Evolutionary conservation across 2,888 invertebrate species (phyloP).

Genomic region (Coleophora deauratella): DNA sequence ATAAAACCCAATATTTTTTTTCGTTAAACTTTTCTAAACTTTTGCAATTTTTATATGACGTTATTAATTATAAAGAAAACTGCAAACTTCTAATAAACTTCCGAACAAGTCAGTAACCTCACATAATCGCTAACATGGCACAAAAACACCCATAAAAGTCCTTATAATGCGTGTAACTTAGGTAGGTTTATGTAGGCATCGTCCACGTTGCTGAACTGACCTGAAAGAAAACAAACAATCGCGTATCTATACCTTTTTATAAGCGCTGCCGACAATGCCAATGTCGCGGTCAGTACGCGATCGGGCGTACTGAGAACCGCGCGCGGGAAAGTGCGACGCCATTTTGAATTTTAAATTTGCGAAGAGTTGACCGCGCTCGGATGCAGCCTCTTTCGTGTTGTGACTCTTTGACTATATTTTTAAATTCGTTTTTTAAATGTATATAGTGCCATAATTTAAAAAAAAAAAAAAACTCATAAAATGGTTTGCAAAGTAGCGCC

Average conservation of each 20-base stretch:
- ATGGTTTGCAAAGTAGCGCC: conserved; percentile 60
- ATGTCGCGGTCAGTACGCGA: conserved; percentile 8
- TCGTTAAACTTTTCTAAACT: too few species aligned
- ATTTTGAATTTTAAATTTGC: conserved; percentile 6
- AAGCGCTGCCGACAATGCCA: conserved; percentile 4
- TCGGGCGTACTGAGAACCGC: conserved; percentile 8
- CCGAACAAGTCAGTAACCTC: too few species aligned
- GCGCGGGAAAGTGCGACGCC: conserved; percentile 8
- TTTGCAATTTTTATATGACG: too few species aligned
- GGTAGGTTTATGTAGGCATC: too few species aligned
- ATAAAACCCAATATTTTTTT: too few species aligned
- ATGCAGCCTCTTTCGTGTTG: conserved; percentile 7
- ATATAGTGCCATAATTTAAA: conserved; percentile 7
- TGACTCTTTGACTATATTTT: neutral
- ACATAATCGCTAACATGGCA: too few species aligned
- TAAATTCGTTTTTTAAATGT: neutral
- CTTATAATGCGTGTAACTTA: too few species aligned
- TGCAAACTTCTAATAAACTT: too few species aligned
- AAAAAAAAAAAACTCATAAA: neutral
- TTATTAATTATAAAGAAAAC: too few species aligned
- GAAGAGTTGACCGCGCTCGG: conserved; percentile 15
- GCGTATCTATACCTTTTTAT: neutral
- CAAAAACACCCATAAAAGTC: too few species aligned
- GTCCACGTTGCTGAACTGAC: too few species aligned
- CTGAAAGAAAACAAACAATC: too few species aligned